Evolutionary conservation across 2,888 invertebrate genomes (phyloP), one percentile per base, ranked within the genome.

Genomic region (Silvanus unidentatus): DNA sequence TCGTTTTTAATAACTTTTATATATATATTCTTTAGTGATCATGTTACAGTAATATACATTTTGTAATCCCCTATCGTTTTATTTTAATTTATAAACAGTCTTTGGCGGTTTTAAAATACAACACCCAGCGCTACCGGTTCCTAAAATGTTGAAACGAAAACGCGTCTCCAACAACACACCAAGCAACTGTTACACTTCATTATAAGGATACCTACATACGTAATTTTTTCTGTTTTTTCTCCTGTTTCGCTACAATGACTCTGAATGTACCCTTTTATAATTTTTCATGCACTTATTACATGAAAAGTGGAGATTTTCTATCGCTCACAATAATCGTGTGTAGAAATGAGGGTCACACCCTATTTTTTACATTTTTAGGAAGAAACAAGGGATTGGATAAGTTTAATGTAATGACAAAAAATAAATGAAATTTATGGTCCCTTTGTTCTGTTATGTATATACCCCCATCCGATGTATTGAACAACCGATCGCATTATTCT

Each of bases 161-260:
- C n/a, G 3, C 32, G 32, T 12, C 32, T 32, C 11, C 11, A 12
- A 32, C 10, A 28, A 8, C 28, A 2, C n/a, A 41, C 37, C 10
- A 35, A 45, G 59, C 58, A 58, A 58, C 58, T 58, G 58, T 55
- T 57, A 58, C 52, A 56, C 50, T 58, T 59, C 57, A 54, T 59
- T 59, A 60, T 55, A 57, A 49, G 52, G 55, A 58, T 60, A 61
- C 58, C 55, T 58, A 52, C 54, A 55, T 57, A 57, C 54, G 46
- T 43, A 49, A 48, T 59, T 59, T 59, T 60, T 53, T 55, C 41
- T 48, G 45, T 15, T 2, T 3, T 9, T 4, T 45, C 15, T 41
- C 16, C 14, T 39, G 47, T 46, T 46, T 52, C 52, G 58, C 53
- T 54, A 58, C 52, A 52, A 54, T 58, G 57, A 49, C 37, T 50